These are phyloP conservation scores for Spialia ferax DNA, from an alignment of 2,888 invertebrate genomes.

Conservation along the genomic window DNA sequence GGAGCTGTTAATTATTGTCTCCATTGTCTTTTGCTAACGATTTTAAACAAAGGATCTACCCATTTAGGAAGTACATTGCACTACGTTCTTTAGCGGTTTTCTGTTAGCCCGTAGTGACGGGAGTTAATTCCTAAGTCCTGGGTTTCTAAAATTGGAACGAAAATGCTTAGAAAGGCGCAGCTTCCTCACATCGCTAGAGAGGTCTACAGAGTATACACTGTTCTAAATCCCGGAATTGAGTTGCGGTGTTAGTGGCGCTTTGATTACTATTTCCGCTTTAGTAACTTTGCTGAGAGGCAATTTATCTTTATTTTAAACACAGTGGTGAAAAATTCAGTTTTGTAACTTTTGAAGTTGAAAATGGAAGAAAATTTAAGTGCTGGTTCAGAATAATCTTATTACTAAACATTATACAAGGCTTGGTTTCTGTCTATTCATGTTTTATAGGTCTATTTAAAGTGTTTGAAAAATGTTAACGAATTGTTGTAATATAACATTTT, in stretches of 20 bases:
- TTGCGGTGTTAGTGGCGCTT: conserved; percentile 7
- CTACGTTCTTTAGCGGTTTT: conserved; percentile 20
- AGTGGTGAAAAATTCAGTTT: neutral
- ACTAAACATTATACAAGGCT: no score
- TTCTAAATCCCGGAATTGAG: conserved; percentile 26
- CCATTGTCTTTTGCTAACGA: conserved; percentile 40
- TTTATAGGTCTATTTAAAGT: no score
- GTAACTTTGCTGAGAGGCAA: conserved; percentile 1
- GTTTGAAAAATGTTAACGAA: no score
- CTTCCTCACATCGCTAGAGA: conserved; percentile 18
- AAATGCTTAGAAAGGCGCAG: conserved; percentile 18
- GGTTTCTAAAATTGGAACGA: conserved; percentile 26
- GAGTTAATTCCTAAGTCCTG: conserved; percentile 18
- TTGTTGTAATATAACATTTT: no score
- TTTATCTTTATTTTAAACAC: neutral
- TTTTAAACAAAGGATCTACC: conserved; percentile 24
- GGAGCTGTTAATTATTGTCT: conserved; percentile 45
- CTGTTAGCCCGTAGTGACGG: conserved; percentile 14
- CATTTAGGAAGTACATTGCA: conserved; percentile 3
- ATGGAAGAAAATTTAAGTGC: no score
- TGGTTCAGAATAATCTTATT: no score
- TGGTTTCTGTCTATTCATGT: no score
- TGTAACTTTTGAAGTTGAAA: neutral
- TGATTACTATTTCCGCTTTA: conserved; percentile 9
- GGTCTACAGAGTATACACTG: conserved; percentile 1